A percentile compares a stretch with the other conserved stretches of the same genome.
These are phyloP conservation scores for Meles meles DNA, from an alignment of 2,113 vertebrate genomes.

Conservation along the genomic window DNA sequence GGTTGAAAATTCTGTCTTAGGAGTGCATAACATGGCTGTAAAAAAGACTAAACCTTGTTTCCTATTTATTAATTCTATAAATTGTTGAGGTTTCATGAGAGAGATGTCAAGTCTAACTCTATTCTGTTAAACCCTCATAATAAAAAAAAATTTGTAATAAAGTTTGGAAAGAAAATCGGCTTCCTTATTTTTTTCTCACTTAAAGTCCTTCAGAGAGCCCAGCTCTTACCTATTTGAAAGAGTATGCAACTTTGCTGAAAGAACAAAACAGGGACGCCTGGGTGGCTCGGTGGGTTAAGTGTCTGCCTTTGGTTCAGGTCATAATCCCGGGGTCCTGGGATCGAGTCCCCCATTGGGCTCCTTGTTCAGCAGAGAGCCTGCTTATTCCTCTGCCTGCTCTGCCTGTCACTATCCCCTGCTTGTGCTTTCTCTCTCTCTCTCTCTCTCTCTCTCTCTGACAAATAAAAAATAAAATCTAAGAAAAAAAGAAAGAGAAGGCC, in stretches of 20 bases:
- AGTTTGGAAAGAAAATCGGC: background rate
- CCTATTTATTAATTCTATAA: conserved; percentile 61
- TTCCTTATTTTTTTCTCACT: background rate
- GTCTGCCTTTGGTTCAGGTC: too few species aligned
- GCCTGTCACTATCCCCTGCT: too few species aligned
- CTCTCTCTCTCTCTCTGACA: too few species aligned
- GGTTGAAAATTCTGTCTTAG: background rate
- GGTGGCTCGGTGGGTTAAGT: too few species aligned
- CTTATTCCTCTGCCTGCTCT: too few species aligned
- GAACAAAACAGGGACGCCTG: background rate
- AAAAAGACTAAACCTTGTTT: background rate
- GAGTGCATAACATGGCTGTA: background rate
- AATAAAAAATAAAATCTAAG: too few species aligned
- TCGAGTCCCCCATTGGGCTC: too few species aligned
- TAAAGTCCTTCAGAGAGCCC: background rate
- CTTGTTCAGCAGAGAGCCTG: too few species aligned
- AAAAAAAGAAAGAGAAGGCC: too few species aligned
- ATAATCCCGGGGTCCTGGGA: too few species aligned
- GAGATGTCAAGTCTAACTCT: background rate
- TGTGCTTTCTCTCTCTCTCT: too few species aligned
- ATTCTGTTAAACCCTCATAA: conserved; percentile 23
- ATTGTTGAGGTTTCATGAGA: background rate
- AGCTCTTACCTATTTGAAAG: background rate
- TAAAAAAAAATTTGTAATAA: conserved; percentile 36
- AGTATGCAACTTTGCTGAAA: background rate